Base-by-base conservation (phyloP, 2,113 vertebrate genomes). In the Myrmecophaga tridactyla region DNA sequence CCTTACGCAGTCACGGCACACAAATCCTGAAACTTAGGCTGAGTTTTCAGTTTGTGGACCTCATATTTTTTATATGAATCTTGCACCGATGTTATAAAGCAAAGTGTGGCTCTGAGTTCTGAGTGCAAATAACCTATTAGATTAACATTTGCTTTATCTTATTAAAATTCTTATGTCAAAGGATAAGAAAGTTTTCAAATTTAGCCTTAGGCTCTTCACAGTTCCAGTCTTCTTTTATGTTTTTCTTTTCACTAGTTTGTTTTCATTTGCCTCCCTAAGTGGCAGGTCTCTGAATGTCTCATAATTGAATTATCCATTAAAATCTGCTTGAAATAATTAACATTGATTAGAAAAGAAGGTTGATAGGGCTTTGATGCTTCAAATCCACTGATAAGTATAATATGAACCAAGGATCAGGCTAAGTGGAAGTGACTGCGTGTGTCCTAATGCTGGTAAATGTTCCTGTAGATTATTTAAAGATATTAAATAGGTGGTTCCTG, bases 261-360 rank as follows among this genome's bases (percentile, higher is more conserved):
- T 96, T 96, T 85, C 69, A 75, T 89, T n/a, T 84, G 10, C 21
- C 27, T 90, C 29, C 82, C 92, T 67, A 89, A 39, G 23, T 90
- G 6, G 5, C 31, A 67, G 12, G 4, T 91, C 48, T 95, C 56
- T 82, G 18, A 70, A 92, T 41, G 2, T 91, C 46, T 86, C 89
- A 60, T 83, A 88, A 93, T 76, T 88, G 25, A 88, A 86, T 96
- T 90, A 83, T 82, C 58, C 58, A 65, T 94, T 96, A 78, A 96
- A 93, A 72, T 90, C 12, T 85, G 17, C 27, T 95, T 76, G 18
- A 96, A 91, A 95, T 92, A 87, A 94, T 95, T 95, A 76, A 2
- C n/a, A 94, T 46, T 95, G 77, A 94, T 89, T 95, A 90, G 31
- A 20, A 53, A 87, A 92, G 56, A 85, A 85, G 73, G 17, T 41